A percentile compares a stretch with the other conserved stretches of the same genome.
These are phyloP conservation scores for Hydractinia echinata DNA, from an alignment of 30 jellyfish, hydroid and myxozoan genomes.

Conservation along the genomic window DNA sequence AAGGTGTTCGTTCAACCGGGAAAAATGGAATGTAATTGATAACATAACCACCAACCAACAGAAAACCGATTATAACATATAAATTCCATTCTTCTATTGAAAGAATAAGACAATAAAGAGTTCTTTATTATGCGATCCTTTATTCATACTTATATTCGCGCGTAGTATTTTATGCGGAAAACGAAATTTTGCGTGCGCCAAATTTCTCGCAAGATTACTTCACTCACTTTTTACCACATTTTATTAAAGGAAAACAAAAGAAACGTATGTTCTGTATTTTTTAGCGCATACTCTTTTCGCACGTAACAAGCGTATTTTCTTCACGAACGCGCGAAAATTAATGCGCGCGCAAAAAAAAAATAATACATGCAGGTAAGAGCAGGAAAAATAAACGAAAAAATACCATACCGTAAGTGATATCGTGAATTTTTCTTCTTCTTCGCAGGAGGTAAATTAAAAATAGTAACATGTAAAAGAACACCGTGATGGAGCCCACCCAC, in stretches of 20 bases:
- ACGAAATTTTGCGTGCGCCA: no score
- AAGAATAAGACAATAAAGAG: no score
- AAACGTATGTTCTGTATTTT: not conserved
- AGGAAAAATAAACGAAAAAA: not conserved
- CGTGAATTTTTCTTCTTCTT: conserved; percentile 67
- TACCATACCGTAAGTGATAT: conserved; percentile 51
- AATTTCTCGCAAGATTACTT: no score
- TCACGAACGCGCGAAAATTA: no score
- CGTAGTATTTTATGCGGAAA: no score
- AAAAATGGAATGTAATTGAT: conserved; percentile 65
- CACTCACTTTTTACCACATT: no score
- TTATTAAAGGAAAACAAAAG: not conserved
- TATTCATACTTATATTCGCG: no score
- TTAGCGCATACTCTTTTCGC: no score
- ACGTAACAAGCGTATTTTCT: no score
- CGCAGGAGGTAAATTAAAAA: conserved; percentile 53
- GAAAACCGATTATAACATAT: conserved; percentile 44
- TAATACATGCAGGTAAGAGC: not conserved
- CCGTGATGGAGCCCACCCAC: conserved; percentile 89
- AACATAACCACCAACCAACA: conserved; percentile 72
- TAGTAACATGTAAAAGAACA: conserved; percentile 56
- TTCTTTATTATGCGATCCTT: no score
- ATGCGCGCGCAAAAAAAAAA: no score
- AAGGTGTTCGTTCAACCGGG: conserved; percentile 86
- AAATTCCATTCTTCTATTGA: conserved; percentile 78